Evolutionary conservation across 2,113 vertebrate genomes (phyloP).

Genomic region (Phylloscopus whistleri): DNA sequence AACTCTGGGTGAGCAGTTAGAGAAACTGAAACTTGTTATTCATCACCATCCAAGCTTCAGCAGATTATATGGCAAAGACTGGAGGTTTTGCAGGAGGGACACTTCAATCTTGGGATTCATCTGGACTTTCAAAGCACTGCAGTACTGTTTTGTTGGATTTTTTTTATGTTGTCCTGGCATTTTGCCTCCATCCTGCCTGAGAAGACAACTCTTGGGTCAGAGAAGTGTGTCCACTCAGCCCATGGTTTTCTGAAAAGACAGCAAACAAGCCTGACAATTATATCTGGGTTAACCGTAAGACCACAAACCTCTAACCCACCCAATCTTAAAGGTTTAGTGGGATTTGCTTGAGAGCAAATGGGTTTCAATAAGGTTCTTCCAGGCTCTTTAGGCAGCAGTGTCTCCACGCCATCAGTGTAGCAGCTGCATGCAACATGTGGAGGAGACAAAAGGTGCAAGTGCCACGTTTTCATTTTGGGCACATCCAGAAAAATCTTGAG

Average conservation of each 20-base stretch:
- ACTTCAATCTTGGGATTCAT: not conserved
- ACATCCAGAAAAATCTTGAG: not conserved
- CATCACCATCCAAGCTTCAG: not conserved
- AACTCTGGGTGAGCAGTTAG: not conserved
- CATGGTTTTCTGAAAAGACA: not conserved
- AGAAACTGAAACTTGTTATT: not conserved
- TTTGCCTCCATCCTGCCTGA: not conserved
- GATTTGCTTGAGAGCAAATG: not conserved
- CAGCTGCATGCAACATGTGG: not conserved
- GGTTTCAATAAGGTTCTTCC: not conserved
- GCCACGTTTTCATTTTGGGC: not conserved
- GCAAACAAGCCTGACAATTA: not conserved
- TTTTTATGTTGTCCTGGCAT: not conserved
- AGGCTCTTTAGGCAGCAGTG: not conserved
- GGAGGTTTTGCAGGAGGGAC: not conserved
- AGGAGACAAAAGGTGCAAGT: not conserved
- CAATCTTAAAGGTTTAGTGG: not conserved
- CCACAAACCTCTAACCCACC: not conserved
- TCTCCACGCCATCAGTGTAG: not conserved
- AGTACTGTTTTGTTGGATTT: not conserved
- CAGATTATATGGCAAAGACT: not conserved
- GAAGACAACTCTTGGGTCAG: not conserved
- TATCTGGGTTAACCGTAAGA: not conserved
- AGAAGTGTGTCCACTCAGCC: not conserved
- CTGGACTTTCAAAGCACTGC: not conserved